These are phyloP conservation scores for Notamacropus eugenii DNA, from an alignment of 2,797 vertebrate genomes.

Conservation along the genomic window DNA sequence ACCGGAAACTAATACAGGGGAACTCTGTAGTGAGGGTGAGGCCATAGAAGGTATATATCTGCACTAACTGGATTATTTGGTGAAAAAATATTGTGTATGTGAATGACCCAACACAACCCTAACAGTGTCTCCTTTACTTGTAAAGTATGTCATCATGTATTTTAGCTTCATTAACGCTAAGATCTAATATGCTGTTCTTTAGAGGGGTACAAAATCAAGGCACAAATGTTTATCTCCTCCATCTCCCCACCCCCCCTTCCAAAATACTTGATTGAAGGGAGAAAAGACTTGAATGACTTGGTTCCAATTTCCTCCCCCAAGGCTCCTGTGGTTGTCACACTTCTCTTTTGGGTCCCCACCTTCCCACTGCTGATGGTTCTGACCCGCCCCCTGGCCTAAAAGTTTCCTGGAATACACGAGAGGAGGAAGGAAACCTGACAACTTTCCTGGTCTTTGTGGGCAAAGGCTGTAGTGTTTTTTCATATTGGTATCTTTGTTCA, in stretches of 20 bases:
- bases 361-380: neutral
- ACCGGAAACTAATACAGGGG: neutral
- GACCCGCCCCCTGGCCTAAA: neutral
- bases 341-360: neutral
- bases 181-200: neutral
- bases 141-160: neutral
- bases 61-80: neutral
- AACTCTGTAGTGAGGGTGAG: neutral
- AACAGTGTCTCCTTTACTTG: neutral
- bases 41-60: neutral
- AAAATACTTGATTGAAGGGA: neutral
- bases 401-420: neutral
- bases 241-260: neutral
- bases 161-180: neutral
- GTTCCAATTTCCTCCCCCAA: neutral
- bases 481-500: neutral
- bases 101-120: neutral
- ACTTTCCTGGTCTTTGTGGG: neutral
- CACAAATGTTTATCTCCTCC: neutral
- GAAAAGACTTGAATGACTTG: neutral
- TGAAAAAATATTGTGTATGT: neutral
- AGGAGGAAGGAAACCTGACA: neutral
- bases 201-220: neutral
- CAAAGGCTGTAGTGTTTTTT: neutral
- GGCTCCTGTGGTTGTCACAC: neutral